Evolutionary conservation across 1,140 invertebrate species (phyloP), one percentile per base, ranked within the genome.

Genomic region (Nasonia longicornis): DNA sequence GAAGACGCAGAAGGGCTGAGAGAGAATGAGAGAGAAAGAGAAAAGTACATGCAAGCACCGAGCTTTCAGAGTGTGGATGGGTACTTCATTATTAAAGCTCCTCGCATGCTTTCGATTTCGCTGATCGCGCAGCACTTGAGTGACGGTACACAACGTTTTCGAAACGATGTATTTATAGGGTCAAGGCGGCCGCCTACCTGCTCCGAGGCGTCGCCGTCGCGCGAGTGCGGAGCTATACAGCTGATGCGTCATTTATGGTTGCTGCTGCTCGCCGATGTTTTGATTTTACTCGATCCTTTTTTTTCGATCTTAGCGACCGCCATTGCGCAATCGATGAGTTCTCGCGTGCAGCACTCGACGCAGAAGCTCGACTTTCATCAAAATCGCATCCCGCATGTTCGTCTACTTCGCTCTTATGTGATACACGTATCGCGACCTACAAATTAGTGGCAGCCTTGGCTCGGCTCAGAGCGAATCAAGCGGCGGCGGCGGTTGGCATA

Each of bases 161-260:
- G 8, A 70, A 63, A 63, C 64, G 66, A 81, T 76, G 48, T 76
- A 76, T 77, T 76, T 71, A 71, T 81, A 76, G 73, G 73, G 66
- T 81, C 66, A 76, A 76, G 73, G 48, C 64, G 52, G 16, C 38
- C 45, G 58, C 45, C 67, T 7, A 35, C 45, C 67, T 7, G 11
- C n/a, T 67, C 26, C n/a, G 73, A 29, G 16, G 1, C 16, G 11
- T 3, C 16, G 20, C 4, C 64, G 31, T 2, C 22, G 38, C 22
- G 38, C 52, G 4, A 42, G 38, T 42, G 38, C 16, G 20, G 14
- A 58, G 52, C 52, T 16, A 4, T 58, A 58, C n/a, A 69, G 35
- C 29, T 12, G 16, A 79, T 72, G 12, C 69, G 26, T 31, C 20
- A 71, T 48, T 29, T 69, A 70, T 52, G 35, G n/a, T 2, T 66